phyloP scores from a whole-genome alignment of 64 coral and sea anemone species.

The Anthopleura sola region DNA sequence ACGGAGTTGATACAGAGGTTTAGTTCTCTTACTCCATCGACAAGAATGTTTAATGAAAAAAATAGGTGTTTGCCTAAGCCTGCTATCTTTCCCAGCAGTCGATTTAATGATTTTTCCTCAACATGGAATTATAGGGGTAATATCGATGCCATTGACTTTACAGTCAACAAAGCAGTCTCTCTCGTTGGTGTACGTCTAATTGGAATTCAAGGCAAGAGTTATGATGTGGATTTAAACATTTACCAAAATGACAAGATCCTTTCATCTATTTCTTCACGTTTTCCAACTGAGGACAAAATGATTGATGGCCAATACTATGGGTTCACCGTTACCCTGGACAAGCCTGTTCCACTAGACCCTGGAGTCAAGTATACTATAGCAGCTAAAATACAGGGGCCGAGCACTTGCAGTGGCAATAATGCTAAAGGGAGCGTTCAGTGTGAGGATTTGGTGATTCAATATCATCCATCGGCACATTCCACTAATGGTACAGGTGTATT shows the following conservation, averaged over 20 bases:
- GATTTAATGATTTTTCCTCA: background rate
- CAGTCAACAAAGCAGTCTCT: background rate
- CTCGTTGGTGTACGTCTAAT: slow-evolving; percentile 25
- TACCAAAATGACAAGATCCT: background rate
- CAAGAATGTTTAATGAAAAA: background rate
- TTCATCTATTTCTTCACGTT: background rate
- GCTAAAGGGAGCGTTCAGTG: background rate
- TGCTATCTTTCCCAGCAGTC: background rate
- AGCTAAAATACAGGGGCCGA: background rate
- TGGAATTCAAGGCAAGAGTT: slow-evolving; percentile 12
- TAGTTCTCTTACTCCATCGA: slow-evolving; percentile 7
- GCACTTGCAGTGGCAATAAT: background rate
- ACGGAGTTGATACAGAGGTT: slow-evolving; percentile 21
- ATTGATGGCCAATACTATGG: background rate
- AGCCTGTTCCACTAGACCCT: background rate
- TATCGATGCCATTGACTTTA: background rate
- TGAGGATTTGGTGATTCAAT: background rate
- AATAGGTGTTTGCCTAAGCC: too few relatives aligned
- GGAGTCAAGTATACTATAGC: background rate
- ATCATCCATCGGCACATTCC: background rate
- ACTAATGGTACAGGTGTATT: background rate
- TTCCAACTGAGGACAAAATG: background rate
- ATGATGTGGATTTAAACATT: background rate
- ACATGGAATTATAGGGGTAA: background rate
- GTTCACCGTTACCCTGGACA: background rate